A percentile compares a stretch with the other conserved stretches of the same genome.
Evolutionary conservation across 2,797 vertebrate species (phyloP).

Genomic region (Pipistrellus pygmaeus): DNA sequence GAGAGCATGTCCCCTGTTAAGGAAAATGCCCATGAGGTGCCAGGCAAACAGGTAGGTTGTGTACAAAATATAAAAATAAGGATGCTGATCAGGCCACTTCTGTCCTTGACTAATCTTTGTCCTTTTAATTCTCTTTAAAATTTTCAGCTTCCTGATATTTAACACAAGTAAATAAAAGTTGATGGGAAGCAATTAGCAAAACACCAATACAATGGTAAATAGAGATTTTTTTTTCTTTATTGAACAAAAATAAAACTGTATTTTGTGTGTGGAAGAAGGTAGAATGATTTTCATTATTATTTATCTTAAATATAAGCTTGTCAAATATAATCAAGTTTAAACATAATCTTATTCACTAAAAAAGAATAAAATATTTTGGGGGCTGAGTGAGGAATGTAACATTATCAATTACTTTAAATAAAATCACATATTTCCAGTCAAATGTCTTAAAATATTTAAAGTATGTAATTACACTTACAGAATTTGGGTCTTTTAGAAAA

Average conservation of each 20-base stretch:
- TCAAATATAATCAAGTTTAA: slow-evolving; percentile 12
- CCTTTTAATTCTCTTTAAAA: slow-evolving; percentile 14
- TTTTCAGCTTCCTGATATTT: slow-evolving; percentile 37
- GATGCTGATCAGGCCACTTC: not conserved
- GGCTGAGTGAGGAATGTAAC: not conserved
- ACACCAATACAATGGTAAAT: slow-evolving; percentile 5
- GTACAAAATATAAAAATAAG: not conserved
- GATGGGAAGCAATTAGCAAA: slow-evolving; percentile 13
- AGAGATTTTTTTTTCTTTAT: not conserved
- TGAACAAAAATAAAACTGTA: slow-evolving; percentile 45
- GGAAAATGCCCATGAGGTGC: not conserved
- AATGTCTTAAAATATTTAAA: slow-evolving; percentile 22
- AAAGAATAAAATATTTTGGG: slow-evolving; percentile 26
- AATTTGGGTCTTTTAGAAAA: slow-evolving; percentile 21
- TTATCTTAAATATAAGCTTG: not conserved
- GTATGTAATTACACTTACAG: not conserved
- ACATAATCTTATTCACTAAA: slow-evolving; percentile 13
- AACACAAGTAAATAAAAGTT: slow-evolving; percentile 62
- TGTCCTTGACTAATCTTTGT: not conserved
- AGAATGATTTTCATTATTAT: not conserved
- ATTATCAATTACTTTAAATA: slow-evolving; percentile 34
- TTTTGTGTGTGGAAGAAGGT: not conserved
- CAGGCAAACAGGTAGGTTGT: not conserved
- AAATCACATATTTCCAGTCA: not conserved
- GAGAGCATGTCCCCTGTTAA: not conserved